Base-by-base conservation (phyloP, 2,797 vertebrate species). In the Clarias pachynema region DNA sequence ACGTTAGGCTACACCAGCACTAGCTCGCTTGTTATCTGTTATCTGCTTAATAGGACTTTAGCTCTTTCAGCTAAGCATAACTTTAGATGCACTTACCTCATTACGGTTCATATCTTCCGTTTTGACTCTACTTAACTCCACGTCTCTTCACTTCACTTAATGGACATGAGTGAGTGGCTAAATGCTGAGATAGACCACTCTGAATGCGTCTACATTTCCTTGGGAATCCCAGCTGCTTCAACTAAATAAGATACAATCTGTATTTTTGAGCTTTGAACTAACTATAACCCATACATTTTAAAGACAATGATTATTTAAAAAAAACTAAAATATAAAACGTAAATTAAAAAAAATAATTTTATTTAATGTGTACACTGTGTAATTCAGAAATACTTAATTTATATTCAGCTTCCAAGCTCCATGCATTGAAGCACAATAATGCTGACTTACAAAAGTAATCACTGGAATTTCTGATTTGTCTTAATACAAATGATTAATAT, bases 41-140 rank as follows among this genome's bases (percentile, higher is more conserved):
- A 37, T 60, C 59, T 62, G 59, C 12, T 24, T 62, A 79, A 79
- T 15, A n/a, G 31, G 31, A 79, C 20, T 62, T 60, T 24, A 62
- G 31, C 57, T 40, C 8, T 62, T 79, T 26, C 59, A 44, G 31
- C 7, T 26, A 15, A 79, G 40, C 24, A 26, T 63, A 63, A 62
- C 59, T 79, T 79, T 63, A n/a, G 31, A 79, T n/a, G 34, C 59
- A 79, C 57, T 63, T 63, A 79, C 34, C 77, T 79, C 77, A 79
- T 79, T 79, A 62, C 14, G 5, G 22, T 62, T n/a, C 57, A 18
- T 16, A 40, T 62, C 77, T 62, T 79, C 77, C 59, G 77, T 62
- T 79, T 34, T 24, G 22, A 44, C 6, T 37, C 20, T 16, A 72
- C n/a, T 62, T 83, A 75, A 65, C 73, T 53, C 22, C 26, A 72